Conservation (phyloP, 2,797 vertebrate genomes). For the Danio tinwini region DNA sequence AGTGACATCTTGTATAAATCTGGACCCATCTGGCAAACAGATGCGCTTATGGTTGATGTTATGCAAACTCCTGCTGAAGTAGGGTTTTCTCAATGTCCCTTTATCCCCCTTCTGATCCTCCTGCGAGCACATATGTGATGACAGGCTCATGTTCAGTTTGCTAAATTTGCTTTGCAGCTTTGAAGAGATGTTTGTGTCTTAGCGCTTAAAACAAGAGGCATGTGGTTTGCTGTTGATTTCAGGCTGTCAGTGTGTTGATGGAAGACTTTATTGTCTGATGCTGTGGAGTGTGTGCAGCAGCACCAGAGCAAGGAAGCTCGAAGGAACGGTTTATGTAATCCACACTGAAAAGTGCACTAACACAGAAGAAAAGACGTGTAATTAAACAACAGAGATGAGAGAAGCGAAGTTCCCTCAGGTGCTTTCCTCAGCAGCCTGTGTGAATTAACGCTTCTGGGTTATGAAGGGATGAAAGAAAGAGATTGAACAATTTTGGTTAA, state of each 20-base stretch:
- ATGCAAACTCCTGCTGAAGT: constrained; percentile 14
- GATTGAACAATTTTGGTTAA: background rate
- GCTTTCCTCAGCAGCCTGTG: background rate
- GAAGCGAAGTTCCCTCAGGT: constrained; percentile 33
- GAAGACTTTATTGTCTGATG: constrained; percentile 23
- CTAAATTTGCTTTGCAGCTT: constrained; percentile 15
- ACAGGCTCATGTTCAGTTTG: constrained; percentile 9
- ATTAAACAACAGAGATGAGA: constrained; percentile 47
- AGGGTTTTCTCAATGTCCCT: constrained; percentile 17
- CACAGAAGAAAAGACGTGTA: constrained; percentile 31
- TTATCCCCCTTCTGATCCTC: background rate
- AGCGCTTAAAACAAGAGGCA: background rate
- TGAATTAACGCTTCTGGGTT: constrained; percentile 5
- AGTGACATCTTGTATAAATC: constrained; percentile 38
- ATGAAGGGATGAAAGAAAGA: background rate
- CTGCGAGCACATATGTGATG: constrained; percentile 4
- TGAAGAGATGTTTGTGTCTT: constrained; percentile 29
- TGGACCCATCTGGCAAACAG: constrained; percentile 57
- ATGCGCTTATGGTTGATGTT: constrained; percentile 59
- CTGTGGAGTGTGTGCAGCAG: constrained; percentile 9
- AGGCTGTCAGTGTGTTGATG: constrained; percentile 16
- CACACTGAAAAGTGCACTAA: constrained; percentile 18
- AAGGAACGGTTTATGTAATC: constrained; percentile 23
- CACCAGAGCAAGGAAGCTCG: constrained; percentile 15
- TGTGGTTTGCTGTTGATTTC: constrained; percentile 35